phyloP scores from a whole-genome alignment of 2,888 invertebrate genomes.

The Hyposoter didymator region DNA sequence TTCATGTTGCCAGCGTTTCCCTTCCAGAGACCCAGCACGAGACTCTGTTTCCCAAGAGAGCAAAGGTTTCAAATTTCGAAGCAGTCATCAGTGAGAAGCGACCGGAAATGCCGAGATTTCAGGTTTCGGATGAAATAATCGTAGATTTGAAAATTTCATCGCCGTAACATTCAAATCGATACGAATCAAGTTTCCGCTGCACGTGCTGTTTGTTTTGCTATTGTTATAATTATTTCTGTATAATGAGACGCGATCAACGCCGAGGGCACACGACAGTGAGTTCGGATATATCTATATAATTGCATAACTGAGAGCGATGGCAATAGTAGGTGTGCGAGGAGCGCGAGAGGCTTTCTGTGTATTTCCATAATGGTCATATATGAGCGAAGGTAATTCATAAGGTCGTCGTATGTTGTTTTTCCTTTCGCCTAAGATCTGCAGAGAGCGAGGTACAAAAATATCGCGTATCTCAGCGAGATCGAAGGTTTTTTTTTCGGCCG shows the following conservation, averaged over 20 bases:
- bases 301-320: conserved; percentile 64
- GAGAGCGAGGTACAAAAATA: background rate
- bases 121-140: background rate
- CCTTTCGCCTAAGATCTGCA: conserved; percentile 1
- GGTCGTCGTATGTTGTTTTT: conserved; percentile 42
- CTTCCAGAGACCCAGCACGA: background rate
- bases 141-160: background rate
- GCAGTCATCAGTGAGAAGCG: background rate
- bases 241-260: background rate
- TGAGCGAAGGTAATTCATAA: conserved; percentile 7
- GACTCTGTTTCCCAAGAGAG: background rate
- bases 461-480: background rate
- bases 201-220: background rate
- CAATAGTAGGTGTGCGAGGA: background rate
- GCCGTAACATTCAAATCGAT: background rate
- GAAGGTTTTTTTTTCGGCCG: conserved; percentile 37
- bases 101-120: background rate
- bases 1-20: no score
- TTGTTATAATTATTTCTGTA: background rate
- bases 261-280: background rate
- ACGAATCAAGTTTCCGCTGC: background rate
- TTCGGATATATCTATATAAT: conserved; percentile 18
- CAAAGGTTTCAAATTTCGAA: background rate
- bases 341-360: conserved; percentile 33
- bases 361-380: conserved; percentile 47